phyloP scores from a whole-genome alignment of 2,113 vertebrate genomes.

The Machaerirhynchus nigripectus region DNA sequence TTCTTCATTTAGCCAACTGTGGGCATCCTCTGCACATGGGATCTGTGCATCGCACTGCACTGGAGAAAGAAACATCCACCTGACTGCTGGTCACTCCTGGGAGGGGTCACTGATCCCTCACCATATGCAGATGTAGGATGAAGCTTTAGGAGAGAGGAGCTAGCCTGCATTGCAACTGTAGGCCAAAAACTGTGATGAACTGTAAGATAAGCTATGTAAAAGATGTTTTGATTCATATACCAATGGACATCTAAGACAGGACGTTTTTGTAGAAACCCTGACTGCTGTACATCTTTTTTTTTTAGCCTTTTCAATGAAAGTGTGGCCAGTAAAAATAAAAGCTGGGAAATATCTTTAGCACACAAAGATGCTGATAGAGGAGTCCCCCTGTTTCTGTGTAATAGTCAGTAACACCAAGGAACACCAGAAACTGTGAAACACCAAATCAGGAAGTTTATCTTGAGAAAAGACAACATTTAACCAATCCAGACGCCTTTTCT shows the following conservation, averaged over 20 bases:
- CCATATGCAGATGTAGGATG: neutral
- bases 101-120: fast-evolving
- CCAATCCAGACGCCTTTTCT: neutral
- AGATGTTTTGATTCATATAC: neutral
- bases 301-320: neutral
- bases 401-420: neutral
- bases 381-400: neutral
- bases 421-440: neutral
- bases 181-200: neutral
- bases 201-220: neutral
- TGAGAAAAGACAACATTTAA: neutral
- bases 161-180: neutral
- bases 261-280: neutral
- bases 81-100: neutral
- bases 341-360: neutral
- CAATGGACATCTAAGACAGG: neutral
- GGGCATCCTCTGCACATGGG: neutral
- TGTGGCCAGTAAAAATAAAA: neutral
- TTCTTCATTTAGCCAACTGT: neutral
- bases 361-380: neutral
- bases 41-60: neutral
- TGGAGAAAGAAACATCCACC: neutral
- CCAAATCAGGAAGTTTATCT: neutral
- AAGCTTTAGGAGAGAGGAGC: neutral
- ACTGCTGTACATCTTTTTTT: neutral